Percentiles rank a stretch among this genome's conserved stretches.
Conservation (phyloP, 1,140 invertebrate genomes). For the Adelges cooleyi region DNA sequence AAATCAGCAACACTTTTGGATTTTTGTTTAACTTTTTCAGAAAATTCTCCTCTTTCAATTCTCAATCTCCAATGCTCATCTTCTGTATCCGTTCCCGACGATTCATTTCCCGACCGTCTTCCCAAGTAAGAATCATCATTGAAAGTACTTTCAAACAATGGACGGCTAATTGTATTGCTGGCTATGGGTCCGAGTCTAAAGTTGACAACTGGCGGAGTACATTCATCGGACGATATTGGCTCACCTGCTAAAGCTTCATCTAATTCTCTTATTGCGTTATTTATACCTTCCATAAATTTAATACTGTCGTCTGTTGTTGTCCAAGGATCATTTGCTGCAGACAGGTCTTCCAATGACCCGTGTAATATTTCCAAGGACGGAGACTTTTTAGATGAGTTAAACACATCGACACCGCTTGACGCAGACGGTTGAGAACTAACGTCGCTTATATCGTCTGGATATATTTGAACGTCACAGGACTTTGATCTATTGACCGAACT, state of each 20-base stretch:
- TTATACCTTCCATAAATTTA: slow-evolving; percentile 48
- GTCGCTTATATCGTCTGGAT: slow-evolving; percentile 11
- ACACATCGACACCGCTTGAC: slow-evolving; percentile 18
- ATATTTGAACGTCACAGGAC: slow-evolving; percentile 4
- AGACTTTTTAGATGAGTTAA: slow-evolving; percentile 17
- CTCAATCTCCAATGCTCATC: slow-evolving; percentile 53
- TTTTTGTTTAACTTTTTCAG: slow-evolving; percentile 57
- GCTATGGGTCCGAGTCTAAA: slow-evolving; percentile 30
- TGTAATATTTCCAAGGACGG: slow-evolving; percentile 46
- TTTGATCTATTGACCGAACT: slow-evolving; percentile 15
- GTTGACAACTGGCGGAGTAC: slow-evolving; percentile 16
- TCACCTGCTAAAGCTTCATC: slow-evolving; percentile 51
- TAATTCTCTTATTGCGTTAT: slow-evolving; percentile 51
- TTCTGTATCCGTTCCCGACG: slow-evolving; percentile 50
- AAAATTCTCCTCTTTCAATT: slow-evolving; percentile 52
- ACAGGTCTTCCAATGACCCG: slow-evolving; percentile 34
- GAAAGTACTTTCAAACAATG: slow-evolving; percentile 12
- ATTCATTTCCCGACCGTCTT: slow-evolving; percentile 28
- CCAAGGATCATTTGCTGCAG: slow-evolving; percentile 33
- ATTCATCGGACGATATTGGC: slow-evolving; percentile 45
- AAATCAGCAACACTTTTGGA: slow-evolving; percentile 60
- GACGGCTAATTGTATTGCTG: slow-evolving; percentile 9
- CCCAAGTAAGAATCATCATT: slow-evolving; percentile 33
- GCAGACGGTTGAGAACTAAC: slow-evolving; percentile 25
- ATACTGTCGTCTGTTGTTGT: slow-evolving; percentile 42